phyloP scores from a whole-genome alignment of 2,113 vertebrate genomes.

The Thryonomys swinderianus region DNA sequence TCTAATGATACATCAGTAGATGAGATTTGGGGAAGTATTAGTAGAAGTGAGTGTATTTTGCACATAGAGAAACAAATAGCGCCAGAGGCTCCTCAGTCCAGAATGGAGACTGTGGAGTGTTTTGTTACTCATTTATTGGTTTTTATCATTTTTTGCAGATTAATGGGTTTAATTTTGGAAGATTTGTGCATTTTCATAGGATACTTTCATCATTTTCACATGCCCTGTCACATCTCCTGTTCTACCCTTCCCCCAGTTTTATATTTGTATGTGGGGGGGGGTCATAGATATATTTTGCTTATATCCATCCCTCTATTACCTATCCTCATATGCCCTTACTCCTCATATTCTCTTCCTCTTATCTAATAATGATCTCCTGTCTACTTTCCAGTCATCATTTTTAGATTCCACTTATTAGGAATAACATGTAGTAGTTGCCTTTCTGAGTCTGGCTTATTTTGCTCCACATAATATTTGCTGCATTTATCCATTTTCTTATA shows the following conservation, averaged over 20 bases:
- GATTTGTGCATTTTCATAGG: neutral
- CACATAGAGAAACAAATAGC: neutral
- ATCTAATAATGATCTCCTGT: neutral
- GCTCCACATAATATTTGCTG: neutral
- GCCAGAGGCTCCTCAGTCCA: neutral
- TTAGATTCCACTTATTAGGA: neutral
- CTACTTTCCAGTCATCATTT: neutral
- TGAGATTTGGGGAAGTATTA: neutral
- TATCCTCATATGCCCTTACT: neutral
- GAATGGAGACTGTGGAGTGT: neutral
- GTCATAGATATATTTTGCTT: neutral
- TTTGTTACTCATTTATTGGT: neutral
- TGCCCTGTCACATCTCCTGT: neutral
- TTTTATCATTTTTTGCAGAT: neutral
- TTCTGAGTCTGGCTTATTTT: neutral
- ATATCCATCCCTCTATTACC: neutral
- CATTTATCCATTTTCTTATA: neutral
- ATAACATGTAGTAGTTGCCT: neutral
- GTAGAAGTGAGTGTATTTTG: neutral
- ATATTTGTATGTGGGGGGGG: neutral
- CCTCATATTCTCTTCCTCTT: neutral
- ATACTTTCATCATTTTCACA: neutral
- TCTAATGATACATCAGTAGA: neutral
- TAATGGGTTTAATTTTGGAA: neutral
- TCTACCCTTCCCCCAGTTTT: neutral